Evolutionary conservation across 2,888 invertebrate species (phyloP).

Genomic region (Dicycla oo): DNA sequence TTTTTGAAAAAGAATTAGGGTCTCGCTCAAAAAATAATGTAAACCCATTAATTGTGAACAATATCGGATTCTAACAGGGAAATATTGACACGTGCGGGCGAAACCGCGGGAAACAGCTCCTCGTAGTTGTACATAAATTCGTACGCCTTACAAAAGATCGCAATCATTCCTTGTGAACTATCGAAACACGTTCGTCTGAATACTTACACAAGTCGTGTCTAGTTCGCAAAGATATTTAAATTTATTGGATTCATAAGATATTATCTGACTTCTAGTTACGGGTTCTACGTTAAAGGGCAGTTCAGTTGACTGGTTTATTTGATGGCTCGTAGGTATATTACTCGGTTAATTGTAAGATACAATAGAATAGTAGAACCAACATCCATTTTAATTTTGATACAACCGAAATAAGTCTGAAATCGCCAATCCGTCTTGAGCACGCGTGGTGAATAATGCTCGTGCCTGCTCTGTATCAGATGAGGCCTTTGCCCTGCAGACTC

Average conservation of each 20-base stretch:
- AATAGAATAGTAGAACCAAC: neutral
- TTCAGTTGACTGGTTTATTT: conserved; percentile 26
- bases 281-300: neutral
- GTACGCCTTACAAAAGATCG: conserved; percentile 9
- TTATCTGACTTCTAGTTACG: conserved; percentile 25
- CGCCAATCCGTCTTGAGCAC: too few relatives aligned
- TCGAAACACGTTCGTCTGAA: conserved; percentile 29
- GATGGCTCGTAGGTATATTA: neutral
- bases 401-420: too few relatives aligned
- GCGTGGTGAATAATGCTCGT: too few relatives aligned
- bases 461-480: too few relatives aligned
- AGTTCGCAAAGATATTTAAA: conserved; percentile 46
- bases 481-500: too few relatives aligned
- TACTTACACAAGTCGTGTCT: conserved; percentile 16
- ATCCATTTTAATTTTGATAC: too few relatives aligned
- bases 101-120: too few relatives aligned
- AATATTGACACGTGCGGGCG: too few relatives aligned
- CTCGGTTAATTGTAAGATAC: neutral
- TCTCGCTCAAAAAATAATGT: too few relatives aligned
- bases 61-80: too few relatives aligned
- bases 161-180: conserved; percentile 35
- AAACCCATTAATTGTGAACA: too few relatives aligned
- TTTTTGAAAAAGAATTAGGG: too few relatives aligned
- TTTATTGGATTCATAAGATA: conserved; percentile 49
- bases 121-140: conserved; percentile 9